These are phyloP conservation scores for Homalodisca vitripennis DNA, from an alignment of 1,140 invertebrate genomes.

Conservation along the genomic window DNA sequence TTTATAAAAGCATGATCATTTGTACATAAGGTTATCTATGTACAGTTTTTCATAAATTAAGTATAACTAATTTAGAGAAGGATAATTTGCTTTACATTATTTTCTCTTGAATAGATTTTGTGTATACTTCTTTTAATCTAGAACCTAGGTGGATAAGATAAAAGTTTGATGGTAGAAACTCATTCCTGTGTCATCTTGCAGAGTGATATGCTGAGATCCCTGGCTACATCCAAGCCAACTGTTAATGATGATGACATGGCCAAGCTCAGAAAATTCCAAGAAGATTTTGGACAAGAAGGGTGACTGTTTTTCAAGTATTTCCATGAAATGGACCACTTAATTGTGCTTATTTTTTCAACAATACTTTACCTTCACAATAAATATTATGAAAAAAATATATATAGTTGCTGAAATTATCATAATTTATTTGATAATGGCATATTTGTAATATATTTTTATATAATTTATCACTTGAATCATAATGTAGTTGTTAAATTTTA, in stretches of 20 bases:
- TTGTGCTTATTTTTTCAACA: conserved; percentile 9
- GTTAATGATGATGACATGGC: conserved; percentile 95
- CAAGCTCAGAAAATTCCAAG: conserved; percentile 94
- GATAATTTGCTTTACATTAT: too few species aligned
- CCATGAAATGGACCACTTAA: conserved; percentile 10
- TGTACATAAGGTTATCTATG: too few species aligned
- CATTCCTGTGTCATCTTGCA: conserved; percentile 52
- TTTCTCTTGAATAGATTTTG: too few species aligned
- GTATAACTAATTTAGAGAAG: too few species aligned
- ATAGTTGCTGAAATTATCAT: background rate
- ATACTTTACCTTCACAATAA: background rate
- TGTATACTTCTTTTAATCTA: too few species aligned
- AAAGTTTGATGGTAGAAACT: too few species aligned
- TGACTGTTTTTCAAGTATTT: conserved; percentile 47
- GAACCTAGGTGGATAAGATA: too few species aligned
- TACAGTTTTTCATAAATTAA: too few species aligned
- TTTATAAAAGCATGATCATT: too few species aligned
- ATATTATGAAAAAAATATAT: conserved; percentile 16
- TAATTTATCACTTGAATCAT: background rate
- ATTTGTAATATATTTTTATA: conserved; percentile 5
- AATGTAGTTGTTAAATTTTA: background rate
- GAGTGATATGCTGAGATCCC: conserved; percentile 92
- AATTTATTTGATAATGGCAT: background rate
- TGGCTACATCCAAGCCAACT: conserved; percentile 94
- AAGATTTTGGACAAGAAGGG: conserved; percentile 99